phyloP scores from a whole-genome alignment of 2,888 invertebrate species.

The Erebia epiphron region DNA sequence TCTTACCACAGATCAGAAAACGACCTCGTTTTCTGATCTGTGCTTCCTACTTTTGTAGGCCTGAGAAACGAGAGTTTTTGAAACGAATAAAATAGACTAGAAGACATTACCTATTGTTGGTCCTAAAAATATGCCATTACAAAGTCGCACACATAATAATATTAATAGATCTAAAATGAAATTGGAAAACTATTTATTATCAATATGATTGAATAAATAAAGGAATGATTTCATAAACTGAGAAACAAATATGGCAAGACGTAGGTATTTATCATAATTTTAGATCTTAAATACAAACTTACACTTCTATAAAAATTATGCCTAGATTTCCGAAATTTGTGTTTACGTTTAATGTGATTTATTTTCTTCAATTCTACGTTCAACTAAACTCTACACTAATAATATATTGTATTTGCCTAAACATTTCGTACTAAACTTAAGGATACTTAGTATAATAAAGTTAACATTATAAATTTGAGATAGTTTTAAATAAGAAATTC shows the following conservation, averaged over 20 bases:
- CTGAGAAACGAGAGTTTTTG: too few relatives aligned
- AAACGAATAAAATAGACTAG: too few relatives aligned
- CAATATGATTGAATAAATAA: neutral
- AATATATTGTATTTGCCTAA: neutral
- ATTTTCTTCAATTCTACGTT: neutral
- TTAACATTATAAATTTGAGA: constrained; percentile 10
- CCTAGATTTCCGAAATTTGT: constrained; percentile 29
- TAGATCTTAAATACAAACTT: constrained; percentile 11
- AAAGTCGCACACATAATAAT: too few relatives aligned
- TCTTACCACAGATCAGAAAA: too few relatives aligned
- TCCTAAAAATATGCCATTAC: too few relatives aligned
- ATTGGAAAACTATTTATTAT: too few relatives aligned
- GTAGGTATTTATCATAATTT: constrained; percentile 17
- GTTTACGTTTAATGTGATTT: constrained; percentile 20
- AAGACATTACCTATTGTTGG: too few relatives aligned
- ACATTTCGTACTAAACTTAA: neutral
- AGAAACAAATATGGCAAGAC: constrained; percentile 37
- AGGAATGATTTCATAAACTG: constrained; percentile 1
- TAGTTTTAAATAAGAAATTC: constrained; percentile 14
- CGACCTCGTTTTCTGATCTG: too few relatives aligned
- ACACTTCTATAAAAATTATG: constrained; percentile 10
- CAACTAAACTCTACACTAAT: constrained; percentile 18
- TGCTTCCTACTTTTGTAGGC: too few relatives aligned
- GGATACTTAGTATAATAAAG: neutral
- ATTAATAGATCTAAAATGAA: too few relatives aligned